Evolutionary conservation across 1,140 invertebrate species (phyloP).

Genomic region (Drosophila busckii): DNA sequence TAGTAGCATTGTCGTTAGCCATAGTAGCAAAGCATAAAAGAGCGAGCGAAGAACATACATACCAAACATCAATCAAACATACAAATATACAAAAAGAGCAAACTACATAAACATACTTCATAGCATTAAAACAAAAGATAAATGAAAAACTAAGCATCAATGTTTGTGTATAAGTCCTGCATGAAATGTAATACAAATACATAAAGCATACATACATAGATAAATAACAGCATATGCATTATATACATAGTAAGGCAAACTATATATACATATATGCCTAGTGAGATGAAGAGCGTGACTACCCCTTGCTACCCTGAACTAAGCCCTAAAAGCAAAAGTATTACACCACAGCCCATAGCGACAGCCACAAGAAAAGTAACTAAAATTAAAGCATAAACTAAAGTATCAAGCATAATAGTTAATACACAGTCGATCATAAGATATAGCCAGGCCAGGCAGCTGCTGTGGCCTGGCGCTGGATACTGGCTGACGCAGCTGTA

Average conservation of each 20-base stretch:
- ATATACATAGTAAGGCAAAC: constrained; percentile 33
- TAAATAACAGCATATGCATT: constrained; percentile 38
- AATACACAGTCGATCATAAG: constrained; percentile 50
- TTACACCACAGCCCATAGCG: constrained; percentile 16
- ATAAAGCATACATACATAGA: constrained; percentile 40
- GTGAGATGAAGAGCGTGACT: constrained; percentile 1
- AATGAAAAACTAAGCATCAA: constrained; percentile 43
- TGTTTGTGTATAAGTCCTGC: constrained; percentile 65
- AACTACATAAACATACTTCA: constrained; percentile 49
- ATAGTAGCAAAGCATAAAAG: constrained; percentile 34
- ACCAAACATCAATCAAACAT: constrained; percentile 63
- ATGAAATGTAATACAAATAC: constrained; percentile 49
- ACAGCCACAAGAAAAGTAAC: constrained; percentile 33
- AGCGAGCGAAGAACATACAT: constrained; percentile 49
- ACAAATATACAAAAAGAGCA: constrained; percentile 27
- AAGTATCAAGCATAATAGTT: constrained; percentile 29
- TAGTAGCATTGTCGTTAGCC: constrained; percentile 74
- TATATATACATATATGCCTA: constrained; percentile 31
- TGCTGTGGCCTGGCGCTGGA: constrained; percentile 18
- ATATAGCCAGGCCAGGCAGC: constrained; percentile 14
- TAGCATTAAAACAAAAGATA: constrained; percentile 37
- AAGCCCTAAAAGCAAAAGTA: constrained; percentile 1
- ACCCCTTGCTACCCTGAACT: constrained; percentile 3
- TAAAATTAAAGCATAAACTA: constrained; percentile 34
- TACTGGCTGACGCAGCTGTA: constrained; percentile 25